A percentile compares a stretch with the other conserved stretches of the same genome.
These are phyloP conservation scores for Oxyura jamaicensis DNA, from an alignment of 2,113 vertebrate species.

Conservation along the genomic window DNA sequence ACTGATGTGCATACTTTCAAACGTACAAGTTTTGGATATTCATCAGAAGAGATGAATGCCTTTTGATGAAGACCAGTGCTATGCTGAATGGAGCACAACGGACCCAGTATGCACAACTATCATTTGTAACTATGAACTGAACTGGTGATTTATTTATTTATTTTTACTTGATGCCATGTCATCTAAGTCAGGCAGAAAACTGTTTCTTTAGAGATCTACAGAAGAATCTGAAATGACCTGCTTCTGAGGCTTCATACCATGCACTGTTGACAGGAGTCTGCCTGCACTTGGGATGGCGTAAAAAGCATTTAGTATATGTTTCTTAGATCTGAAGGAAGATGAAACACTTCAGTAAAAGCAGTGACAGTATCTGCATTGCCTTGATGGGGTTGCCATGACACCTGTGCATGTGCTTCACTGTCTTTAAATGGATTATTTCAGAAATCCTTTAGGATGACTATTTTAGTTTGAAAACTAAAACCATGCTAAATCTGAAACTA, in stretches of 20 bases:
- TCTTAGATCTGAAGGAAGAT: background rate
- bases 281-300: background rate
- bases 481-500: background rate
- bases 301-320: background rate
- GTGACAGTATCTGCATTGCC: background rate
- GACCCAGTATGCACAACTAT: background rate
- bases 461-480: background rate
- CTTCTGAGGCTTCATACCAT: background rate
- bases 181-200: background rate
- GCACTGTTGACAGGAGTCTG: background rate
- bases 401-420: background rate
- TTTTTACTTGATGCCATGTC: background rate
- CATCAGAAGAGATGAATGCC: background rate
- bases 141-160: too few species aligned
- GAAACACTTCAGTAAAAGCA: background rate
- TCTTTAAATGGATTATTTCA: background rate
- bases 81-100: background rate
- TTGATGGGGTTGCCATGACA: background rate
- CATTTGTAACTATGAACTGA: background rate
- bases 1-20: background rate
- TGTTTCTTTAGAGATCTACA: background rate
- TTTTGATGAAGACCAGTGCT: background rate
- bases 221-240: background rate
- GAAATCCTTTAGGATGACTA: background rate
- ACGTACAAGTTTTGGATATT: background rate